Base-by-base conservation (phyloP, 2,888 invertebrate genomes). In the Chydorus sphaericus region DNA sequence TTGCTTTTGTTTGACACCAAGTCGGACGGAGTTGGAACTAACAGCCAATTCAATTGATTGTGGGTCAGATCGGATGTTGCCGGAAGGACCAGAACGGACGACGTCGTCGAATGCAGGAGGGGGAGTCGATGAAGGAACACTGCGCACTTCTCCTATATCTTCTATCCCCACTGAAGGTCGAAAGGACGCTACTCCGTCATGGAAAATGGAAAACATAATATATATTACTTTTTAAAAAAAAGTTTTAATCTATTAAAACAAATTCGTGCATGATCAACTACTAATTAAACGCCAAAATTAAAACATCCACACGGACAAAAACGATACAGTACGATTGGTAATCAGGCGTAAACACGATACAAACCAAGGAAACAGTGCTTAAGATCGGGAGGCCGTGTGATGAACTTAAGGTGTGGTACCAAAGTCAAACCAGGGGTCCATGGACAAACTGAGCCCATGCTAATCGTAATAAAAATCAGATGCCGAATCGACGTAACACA, bases 51-150 rank as follows among this genome's bases (percentile, higher is more conserved):
- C n/a, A n/a, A n/a, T n/a, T n/a, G n/a, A n/a, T n/a, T n/a, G n/a
- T n/a, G n/a, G n/a, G n/a, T 44, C 26, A 26, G 23, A 23, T 23
- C 44, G 44, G 20, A 28, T 14, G 11, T 28, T 44, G 11, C 28
- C 44, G 26, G 38, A 38, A 11, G 53, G 53, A 38, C 38, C 38
- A 10, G 53, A 38, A 20, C 37, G 48, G n/a, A 30, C n/a, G 30
- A 59, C 85, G 71, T 91, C 90, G 69, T 88, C 86, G 71, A 90
- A 90, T 63, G 89, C 85, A 64, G 90, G 90, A 65, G 90, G 90
- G 64, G 91, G 90, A 62, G 90, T 89, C 66, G 88, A 88, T 52
- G 64, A 67, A 23, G 44, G 44, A 33, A 48, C 57, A 57, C 52
- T 37, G 16, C 33, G 52, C 16, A 31, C 26, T 44, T 44, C 44